Percentiles rank a stretch among this genome's conserved stretches.
These are phyloP conservation scores for Phalacrocorax carbo DNA, from an alignment of 2,113 vertebrate species.

Conservation along the genomic window DNA sequence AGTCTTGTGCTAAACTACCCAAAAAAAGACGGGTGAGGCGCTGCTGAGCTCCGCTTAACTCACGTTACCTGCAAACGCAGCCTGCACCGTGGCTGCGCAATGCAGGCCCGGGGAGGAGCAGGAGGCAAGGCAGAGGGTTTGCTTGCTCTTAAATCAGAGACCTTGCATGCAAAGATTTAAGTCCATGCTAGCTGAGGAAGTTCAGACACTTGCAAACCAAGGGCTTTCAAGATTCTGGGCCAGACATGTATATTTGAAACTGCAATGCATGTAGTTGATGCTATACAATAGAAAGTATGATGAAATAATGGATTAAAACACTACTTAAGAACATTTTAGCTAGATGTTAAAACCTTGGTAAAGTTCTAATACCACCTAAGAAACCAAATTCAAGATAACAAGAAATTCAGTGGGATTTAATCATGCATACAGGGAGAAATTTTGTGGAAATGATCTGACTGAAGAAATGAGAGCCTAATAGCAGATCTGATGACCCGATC, in stretches of 20 bases:
- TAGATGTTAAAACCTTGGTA: neutral
- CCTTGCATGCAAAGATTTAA: neutral
- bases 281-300: neutral
- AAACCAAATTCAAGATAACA: neutral
- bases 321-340: neutral
- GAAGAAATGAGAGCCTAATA: neutral
- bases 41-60: neutral
- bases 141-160: neutral
- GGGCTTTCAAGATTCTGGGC: neutral
- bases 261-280: accelerated
- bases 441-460: neutral
- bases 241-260: accelerated
- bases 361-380: neutral
- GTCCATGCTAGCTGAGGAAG: neutral
- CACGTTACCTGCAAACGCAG: neutral
- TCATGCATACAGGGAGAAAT: neutral
- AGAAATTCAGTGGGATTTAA: neutral
- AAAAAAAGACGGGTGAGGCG: neutral
- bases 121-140: neutral
- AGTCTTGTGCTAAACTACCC: neutral
- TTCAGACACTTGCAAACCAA: neutral
- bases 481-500: neutral
- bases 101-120: accelerated
- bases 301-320: neutral
- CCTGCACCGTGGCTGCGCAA: accelerated